Percentiles rank a stretch among this genome's conserved stretches.
Conservation (phyloP, 2,797 vertebrate genomes). For the Sebastes vulpes region DNA sequence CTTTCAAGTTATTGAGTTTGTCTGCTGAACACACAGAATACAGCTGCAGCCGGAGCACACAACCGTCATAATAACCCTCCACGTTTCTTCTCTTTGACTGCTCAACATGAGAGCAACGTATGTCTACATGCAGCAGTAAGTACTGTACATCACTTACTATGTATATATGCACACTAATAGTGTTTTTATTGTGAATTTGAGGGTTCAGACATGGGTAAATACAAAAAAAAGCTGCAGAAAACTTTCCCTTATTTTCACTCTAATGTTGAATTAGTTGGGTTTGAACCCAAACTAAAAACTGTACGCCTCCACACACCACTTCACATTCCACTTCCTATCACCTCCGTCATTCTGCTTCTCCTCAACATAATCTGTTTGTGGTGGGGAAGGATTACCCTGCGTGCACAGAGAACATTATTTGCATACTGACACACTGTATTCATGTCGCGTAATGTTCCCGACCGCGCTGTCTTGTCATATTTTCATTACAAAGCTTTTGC, state of each 20-base stretch:
- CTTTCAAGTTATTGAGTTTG: slow-evolving; percentile 80
- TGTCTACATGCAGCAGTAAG: background rate
- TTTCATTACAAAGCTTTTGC: slow-evolving; percentile 11
- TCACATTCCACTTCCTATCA: background rate
- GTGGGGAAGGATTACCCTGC: slow-evolving; percentile 3
- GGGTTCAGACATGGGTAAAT: background rate
- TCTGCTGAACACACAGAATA: slow-evolving; percentile 73
- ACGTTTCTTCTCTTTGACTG: slow-evolving; percentile 21
- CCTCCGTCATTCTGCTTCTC: background rate
- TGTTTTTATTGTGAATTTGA: too few species aligned
- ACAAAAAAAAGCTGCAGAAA: background rate
- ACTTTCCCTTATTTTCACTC: background rate
- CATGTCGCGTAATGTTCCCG: background rate
- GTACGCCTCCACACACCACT: background rate
- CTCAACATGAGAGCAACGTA: background rate
- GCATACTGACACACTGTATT: slow-evolving; percentile 17
- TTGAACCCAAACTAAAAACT: background rate
- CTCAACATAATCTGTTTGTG: slow-evolving; percentile 5
- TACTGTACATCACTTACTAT: background rate
- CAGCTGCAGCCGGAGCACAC: slow-evolving; percentile 34
- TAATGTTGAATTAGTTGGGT: background rate
- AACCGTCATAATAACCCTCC: slow-evolving; percentile 8
- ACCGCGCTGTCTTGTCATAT: background rate
- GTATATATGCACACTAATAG: too few species aligned
- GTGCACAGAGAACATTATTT: slow-evolving; percentile 13